Evolutionary conservation across 2,888 invertebrate species (phyloP).

Genomic region (Priapulus caudatus): DNA sequence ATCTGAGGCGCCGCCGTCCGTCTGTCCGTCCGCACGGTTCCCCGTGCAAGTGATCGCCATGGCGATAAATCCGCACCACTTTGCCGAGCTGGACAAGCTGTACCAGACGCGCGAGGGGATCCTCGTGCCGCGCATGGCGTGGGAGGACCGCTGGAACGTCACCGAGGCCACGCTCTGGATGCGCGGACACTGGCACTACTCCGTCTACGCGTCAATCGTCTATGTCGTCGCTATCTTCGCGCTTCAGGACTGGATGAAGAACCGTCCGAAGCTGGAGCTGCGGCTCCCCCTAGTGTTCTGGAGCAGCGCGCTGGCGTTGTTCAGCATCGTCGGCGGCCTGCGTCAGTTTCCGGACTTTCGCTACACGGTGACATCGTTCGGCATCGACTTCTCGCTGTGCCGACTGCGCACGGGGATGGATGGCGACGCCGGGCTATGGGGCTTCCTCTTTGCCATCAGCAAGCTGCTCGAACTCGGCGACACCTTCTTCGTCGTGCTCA

Average conservation of each 20-base stretch:
- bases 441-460: slow-evolving; percentile 26
- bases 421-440: slow-evolving; percentile 32
- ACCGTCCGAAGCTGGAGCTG: slow-evolving; percentile 11
- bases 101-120: too few relatives aligned
- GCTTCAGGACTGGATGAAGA: slow-evolving; percentile 9
- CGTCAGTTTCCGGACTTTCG: slow-evolving; percentile 14
- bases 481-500: slow-evolving; percentile 73
- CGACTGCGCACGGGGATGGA: too few relatives aligned
- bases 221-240: slow-evolving; percentile 6
- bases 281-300: slow-evolving; percentile 10
- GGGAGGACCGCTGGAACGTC: too few relatives aligned
- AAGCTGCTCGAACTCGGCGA: slow-evolving; percentile 47
- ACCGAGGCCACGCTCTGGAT: too few relatives aligned
- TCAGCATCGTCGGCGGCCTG: slow-evolving; percentile 14
- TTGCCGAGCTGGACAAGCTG: too few relatives aligned
- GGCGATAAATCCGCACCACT: too few relatives aligned
- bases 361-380: slow-evolving; percentile 8
- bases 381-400: slow-evolving; percentile 12
- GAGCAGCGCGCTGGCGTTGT: slow-evolving; percentile 14
- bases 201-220: neutral
- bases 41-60: too few relatives aligned
- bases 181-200: slow-evolving; percentile 4
- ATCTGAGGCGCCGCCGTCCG: too few relatives aligned
- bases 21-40: too few relatives aligned
- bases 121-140: too few relatives aligned